phyloP scores from a whole-genome alignment of 2,888 invertebrate species.

The Azorinus chamasolen region DNA sequence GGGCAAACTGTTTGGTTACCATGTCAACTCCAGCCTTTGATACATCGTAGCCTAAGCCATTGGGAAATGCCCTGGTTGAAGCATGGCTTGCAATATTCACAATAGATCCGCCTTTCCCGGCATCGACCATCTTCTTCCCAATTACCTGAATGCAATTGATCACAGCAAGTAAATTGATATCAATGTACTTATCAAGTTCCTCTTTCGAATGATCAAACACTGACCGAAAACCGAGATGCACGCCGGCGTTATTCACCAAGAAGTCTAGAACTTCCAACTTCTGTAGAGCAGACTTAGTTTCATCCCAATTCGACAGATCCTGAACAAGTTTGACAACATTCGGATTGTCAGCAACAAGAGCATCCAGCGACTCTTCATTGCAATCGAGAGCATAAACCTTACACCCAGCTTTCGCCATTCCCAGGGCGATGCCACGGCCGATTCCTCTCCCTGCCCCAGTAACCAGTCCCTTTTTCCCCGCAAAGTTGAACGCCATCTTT shows the following conservation, averaged over 20 bases:
- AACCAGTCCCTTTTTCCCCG: conserved; percentile 86
- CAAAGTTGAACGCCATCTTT: conserved; percentile 10
- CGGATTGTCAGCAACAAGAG: conserved; percentile 87
- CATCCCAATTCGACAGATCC: conserved; percentile 92
- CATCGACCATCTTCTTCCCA: too few species aligned
- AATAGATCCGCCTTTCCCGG: too few species aligned
- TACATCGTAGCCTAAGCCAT: too few species aligned
- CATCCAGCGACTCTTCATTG: conserved; percentile 90
- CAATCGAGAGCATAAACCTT: conserved; percentile 92
- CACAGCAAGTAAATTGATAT: too few species aligned
- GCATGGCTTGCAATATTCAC: too few species aligned
- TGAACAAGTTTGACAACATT: conserved; percentile 88
- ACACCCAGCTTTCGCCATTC: conserved; percentile 90
- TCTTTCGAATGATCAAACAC: too few species aligned
- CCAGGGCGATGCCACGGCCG: conserved; percentile 91
- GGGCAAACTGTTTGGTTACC: too few species aligned
- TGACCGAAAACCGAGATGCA: too few species aligned
- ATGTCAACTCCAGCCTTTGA: too few species aligned
- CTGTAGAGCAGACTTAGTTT: conserved; percentile 89
- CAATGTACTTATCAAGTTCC: too few species aligned
- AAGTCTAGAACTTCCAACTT: conserved; percentile 91
- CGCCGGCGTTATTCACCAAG: conserved; percentile 95
- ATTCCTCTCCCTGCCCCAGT: conserved; percentile 96
- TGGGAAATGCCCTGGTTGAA: too few species aligned
- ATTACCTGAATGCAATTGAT: too few species aligned